phyloP scores from a whole-genome alignment of 2,888 invertebrate genomes.

The Imbricaverruca yamaguchii region DNA sequence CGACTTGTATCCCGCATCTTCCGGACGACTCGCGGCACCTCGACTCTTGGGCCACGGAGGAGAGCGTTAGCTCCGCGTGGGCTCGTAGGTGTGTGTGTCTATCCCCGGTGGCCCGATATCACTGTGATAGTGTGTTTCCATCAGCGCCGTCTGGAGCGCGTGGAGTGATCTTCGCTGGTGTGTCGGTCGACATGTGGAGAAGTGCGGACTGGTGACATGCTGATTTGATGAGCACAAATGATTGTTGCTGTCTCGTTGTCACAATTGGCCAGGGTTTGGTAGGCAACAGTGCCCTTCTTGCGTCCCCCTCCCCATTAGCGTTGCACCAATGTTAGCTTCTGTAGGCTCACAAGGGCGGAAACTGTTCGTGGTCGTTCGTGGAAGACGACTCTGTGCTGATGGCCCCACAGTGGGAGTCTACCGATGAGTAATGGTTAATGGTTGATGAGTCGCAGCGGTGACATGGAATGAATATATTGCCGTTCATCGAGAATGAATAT shows the following conservation, averaged over 20 bases:
- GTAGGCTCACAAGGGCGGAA: not conserved
- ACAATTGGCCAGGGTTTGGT: not conserved
- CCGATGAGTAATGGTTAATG: not conserved
- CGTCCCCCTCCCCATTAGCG: not conserved
- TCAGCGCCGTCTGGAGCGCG: not conserved
- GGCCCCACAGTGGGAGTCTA: not conserved
- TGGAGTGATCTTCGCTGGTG: not conserved
- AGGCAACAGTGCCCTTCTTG: not conserved
- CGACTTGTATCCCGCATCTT: too few relatives aligned
- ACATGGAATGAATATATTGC: not conserved
- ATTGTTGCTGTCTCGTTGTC: not conserved
- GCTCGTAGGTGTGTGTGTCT: not conserved
- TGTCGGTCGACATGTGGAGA: not conserved
- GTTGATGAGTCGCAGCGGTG: not conserved
- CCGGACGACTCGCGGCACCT: not conserved
- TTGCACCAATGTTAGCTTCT: not conserved
- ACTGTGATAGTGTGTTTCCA: conserved; percentile 12
- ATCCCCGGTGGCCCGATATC: not conserved
- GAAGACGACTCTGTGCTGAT: too few relatives aligned
- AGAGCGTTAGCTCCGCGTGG: not conserved
- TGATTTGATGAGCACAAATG: not conserved
- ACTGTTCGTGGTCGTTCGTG: not conserved
- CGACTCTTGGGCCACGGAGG: not conserved
- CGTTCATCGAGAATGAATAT: conserved; percentile 2
- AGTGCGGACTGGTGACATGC: not conserved